Evolutionary conservation across 2,888 invertebrate genomes (phyloP), one percentile per base, ranked within the genome.

Genomic region (Imbricaverruca yamaguchii): DNA sequence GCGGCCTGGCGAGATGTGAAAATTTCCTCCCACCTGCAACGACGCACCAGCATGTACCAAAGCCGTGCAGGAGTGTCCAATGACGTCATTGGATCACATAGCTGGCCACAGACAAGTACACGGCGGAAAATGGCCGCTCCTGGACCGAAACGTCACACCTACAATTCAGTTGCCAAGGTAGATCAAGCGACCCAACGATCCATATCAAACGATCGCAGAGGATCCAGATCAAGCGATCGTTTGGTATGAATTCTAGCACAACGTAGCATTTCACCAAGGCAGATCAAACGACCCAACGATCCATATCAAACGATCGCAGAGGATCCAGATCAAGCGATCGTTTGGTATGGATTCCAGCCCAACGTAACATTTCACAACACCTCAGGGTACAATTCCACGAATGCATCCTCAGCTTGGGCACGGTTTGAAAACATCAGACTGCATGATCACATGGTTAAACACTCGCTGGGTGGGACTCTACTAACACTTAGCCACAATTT

Each of bases 1-100:
- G 87, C 94, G 94, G 56, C 98, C 98, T 74, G 98, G 98, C 67
- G 98, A 98, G 87, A 97, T 91, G 86, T 98, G 98, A 87, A 98
- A 98, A 88, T 97, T 98, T 77, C 98, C 98, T 83, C 94, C 95
- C 83, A 94, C 93, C 78, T 78, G 78, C 65, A 55, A 25, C 69
- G 21, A 53, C 67, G 23, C 21, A 61, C 59, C 39, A 39, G 39
- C 39, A 39, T 39, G 39, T 39, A 39, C 39, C 39, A 39, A 1
- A 39, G 39, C 39, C 39, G 65, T 10, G 61, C 12, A 11, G 53
- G 69, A 61, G 21, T 6, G 39, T 8, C 0, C 15, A 12, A 6
- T 23, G 59, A n/a, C 39, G 23, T 10, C 55, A 80, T 81, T 18
- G 10, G 39, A 80, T 18, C 18, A 6, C 63, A 39, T 39, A 39